Percentiles rank a stretch among this genome's conserved stretches.
phyloP scores from a whole-genome alignment of 2,888 invertebrate genomes.

The Dendrolimus houi region DNA sequence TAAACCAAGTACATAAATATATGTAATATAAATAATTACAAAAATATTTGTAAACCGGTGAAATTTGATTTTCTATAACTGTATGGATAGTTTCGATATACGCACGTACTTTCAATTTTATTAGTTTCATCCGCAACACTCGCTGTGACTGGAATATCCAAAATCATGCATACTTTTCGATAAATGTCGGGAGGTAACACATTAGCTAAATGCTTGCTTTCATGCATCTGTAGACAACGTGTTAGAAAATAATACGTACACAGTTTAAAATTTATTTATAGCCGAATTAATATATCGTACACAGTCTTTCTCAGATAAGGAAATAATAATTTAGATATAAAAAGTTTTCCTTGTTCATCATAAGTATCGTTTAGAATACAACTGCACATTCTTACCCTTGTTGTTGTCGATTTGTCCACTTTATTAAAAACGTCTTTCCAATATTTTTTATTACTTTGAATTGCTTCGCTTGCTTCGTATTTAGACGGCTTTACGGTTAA shows the following conservation, averaged over 20 bases:
- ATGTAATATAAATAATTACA: too few relatives aligned
- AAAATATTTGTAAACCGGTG: too few relatives aligned
- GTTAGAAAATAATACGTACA: neutral
- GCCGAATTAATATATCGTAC: too few relatives aligned
- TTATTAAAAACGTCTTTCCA: constrained; percentile 46
- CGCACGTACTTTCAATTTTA: constrained; percentile 23
- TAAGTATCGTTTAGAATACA: neutral
- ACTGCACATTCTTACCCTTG: constrained; percentile 26
- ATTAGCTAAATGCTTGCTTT: constrained; percentile 41
- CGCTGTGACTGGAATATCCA: constrained; percentile 33
- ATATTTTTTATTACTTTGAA: constrained; percentile 47
- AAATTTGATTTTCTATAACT: neutral
- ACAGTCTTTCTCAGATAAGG: neutral
- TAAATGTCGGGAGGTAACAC: constrained; percentile 51
- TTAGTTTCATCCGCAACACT: constrained; percentile 11
- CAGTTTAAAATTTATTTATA: too few relatives aligned
- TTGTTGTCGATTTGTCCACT: constrained; percentile 23
- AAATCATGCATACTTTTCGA: constrained; percentile 46
- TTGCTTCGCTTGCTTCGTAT: constrained; percentile 36
- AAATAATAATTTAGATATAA: neutral
- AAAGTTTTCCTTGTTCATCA: neutral
- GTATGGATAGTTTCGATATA: neutral
- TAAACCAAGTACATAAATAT: too few relatives aligned
- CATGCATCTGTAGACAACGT: constrained; percentile 27
- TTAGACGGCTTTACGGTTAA: constrained; percentile 40